Evolutionary conservation across 2,113 vertebrate species (phyloP), one percentile per base, ranked within the genome.

Genomic region (Melanerpes aurifrons): DNA sequence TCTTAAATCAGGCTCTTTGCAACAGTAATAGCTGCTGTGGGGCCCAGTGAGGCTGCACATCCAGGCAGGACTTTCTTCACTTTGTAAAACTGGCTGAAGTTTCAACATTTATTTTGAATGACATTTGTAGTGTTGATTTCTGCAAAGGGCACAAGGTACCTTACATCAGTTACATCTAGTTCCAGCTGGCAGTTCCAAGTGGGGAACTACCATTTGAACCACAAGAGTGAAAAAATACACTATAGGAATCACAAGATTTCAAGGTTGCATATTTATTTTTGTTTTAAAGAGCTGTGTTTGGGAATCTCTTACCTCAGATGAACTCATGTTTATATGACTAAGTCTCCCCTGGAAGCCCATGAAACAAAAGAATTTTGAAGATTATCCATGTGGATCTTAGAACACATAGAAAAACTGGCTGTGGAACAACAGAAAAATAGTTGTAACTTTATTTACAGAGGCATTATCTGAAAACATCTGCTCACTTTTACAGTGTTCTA

Each of bases 281-380:
- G 71, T 85, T 90, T 63, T 20, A 70, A 78, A 84, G 59, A 82
- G 66, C 54, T 43, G 29, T 22, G 12, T 78, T 85, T 91, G 74
- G 87, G 92, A 67, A 72, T 47, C 77, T 92, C 59, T 86, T 88
- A 63, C 68, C 75, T 87, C 68, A 76, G 48, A 85, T 85, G 63
- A 92, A 71, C 82, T 94, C 75, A 48, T 77, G 82, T 85, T 91
- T 85, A 14, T 89, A 61, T 64, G 86, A 87, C 64, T 87, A 80
- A 92, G 47, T 82, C 57, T 87, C 35, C 68, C 64, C 53, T 87
- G 72, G 91, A 94, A 91, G 61, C 47, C 75, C 66, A 85, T 62
- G 57, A 92, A 87, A 91, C 29, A 70, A 45, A 85, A 82, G 47
- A 82, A 56, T 73, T 84, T 82, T 94, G 59, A 93, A 54, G 89